Conservation (phyloP, 2,113 vertebrate species). For the Barnardius zonarius region DNA sequence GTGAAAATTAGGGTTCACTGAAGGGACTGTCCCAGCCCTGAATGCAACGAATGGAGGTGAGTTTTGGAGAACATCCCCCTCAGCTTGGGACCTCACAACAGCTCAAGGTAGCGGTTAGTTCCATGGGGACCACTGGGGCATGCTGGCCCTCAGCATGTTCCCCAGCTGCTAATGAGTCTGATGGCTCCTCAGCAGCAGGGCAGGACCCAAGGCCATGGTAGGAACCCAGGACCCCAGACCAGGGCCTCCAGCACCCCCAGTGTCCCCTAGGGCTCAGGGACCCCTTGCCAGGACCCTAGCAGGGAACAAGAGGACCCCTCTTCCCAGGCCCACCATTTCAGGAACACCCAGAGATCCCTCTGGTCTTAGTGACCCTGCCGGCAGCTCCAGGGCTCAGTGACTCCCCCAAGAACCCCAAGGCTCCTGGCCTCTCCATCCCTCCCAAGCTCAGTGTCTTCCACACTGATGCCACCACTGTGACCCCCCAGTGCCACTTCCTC, state of each 20-base stretch:
- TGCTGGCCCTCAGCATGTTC: background rate
- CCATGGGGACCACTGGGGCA: fast-evolving
- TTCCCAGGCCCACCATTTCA: background rate
- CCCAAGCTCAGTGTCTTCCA: fast-evolving
- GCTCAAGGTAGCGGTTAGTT: background rate
- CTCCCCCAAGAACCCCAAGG: background rate
- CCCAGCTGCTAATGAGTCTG: background rate
- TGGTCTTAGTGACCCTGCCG: background rate
- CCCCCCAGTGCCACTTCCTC: too few relatives aligned
- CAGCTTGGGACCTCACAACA: fast-evolving
- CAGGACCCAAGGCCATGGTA: background rate
- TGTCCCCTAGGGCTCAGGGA: background rate
- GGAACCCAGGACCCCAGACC: background rate
- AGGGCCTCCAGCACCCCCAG: fast-evolving
- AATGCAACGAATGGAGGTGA: background rate
- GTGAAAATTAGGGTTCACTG: background rate
- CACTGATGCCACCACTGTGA: background rate
- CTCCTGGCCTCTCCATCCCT: background rate
- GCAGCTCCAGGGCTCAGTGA: too few relatives aligned
- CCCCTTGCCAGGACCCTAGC: background rate
- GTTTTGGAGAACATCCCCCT: background rate
- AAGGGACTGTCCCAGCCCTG: background rate
- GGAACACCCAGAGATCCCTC: fast-evolving
- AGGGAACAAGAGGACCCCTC: background rate
- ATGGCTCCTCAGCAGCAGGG: background rate